Evolutionary conservation across 2,888 invertebrate species (phyloP).

Genomic region (Eudasyphora cyanicolor): DNA sequence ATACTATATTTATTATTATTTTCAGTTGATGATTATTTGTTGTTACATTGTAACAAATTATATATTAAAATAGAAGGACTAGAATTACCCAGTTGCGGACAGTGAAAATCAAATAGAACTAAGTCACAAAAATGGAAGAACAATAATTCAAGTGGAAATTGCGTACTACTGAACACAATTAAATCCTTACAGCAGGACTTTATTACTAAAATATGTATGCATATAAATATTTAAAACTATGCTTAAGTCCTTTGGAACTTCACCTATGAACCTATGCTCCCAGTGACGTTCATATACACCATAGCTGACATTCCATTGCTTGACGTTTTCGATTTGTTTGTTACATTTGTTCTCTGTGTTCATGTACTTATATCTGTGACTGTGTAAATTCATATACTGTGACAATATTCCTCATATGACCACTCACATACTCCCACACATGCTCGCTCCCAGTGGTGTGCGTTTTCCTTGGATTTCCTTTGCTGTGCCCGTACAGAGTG

Average conservation of each 20-base stretch:
- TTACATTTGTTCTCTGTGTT: no score
- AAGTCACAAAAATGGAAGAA: no score
- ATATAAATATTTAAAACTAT: no score
- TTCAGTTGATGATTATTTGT: constrained; percentile 52
- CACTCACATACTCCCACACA: not conserved
- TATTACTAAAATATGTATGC: no score
- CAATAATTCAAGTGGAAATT: no score
- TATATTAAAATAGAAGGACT: constrained; percentile 38
- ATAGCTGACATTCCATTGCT: no score
- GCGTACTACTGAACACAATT: no score
- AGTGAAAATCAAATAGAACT: no score
- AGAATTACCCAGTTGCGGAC: constrained; percentile 1
- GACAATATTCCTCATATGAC: not conserved
- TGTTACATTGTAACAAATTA: constrained; percentile 40
- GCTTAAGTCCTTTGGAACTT: no score
- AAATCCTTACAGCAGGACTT: no score
- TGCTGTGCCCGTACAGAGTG: not conserved
- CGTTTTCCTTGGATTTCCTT: not conserved
- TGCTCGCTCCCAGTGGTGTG: not conserved
- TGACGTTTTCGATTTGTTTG: not conserved
- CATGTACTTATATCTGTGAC: not conserved
- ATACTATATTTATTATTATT: constrained; percentile 42
- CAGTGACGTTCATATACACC: no score
- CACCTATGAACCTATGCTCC: no score
- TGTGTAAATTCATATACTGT: not conserved